Evolutionary conservation across 2,888 invertebrate genomes (phyloP).

Genomic region (Syrista parreyssii): DNA sequence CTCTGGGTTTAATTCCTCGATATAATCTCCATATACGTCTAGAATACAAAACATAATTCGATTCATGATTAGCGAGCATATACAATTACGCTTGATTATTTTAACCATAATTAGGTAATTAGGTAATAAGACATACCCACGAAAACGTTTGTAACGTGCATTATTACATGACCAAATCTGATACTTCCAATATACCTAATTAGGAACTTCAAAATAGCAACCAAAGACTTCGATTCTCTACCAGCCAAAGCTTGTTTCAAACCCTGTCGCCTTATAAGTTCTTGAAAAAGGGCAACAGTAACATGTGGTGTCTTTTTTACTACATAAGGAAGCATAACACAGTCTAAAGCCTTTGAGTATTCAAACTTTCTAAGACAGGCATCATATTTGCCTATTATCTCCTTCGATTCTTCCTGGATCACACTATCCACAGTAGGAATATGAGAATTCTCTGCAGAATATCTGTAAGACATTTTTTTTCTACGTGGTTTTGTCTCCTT

Average conservation of each 20-base stretch:
- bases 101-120: background rate
- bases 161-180: slow-evolving; percentile 78
- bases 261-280: slow-evolving; percentile 85
- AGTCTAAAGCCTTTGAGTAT: slow-evolving; percentile 82
- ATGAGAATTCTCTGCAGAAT: slow-evolving; percentile 56
- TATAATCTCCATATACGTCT: slow-evolving; percentile 76
- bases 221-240: slow-evolving; percentile 75
- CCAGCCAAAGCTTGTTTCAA: slow-evolving; percentile 81
- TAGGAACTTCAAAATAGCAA: slow-evolving; percentile 80
- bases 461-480: slow-evolving; percentile 71
- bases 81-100: background rate
- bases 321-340: slow-evolving; percentile 74
- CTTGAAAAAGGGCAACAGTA: slow-evolving; percentile 85
- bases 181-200: slow-evolving; percentile 78
- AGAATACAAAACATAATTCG: slow-evolving; percentile 20
- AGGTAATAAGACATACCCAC: slow-evolving; percentile 68
- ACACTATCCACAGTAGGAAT: slow-evolving; percentile 68
- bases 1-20: slow-evolving; percentile 74
- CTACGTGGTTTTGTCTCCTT: slow-evolving; percentile 59
- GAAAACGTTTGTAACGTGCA: slow-evolving; percentile 80
- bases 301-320: slow-evolving; percentile 77
- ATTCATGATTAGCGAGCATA: background rate
- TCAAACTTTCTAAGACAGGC: slow-evolving; percentile 81
- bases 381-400: slow-evolving; percentile 74
- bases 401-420: slow-evolving; percentile 64